phyloP scores from a whole-genome alignment of 2,797 vertebrate genomes.

The Amblyraja radiata region DNA sequence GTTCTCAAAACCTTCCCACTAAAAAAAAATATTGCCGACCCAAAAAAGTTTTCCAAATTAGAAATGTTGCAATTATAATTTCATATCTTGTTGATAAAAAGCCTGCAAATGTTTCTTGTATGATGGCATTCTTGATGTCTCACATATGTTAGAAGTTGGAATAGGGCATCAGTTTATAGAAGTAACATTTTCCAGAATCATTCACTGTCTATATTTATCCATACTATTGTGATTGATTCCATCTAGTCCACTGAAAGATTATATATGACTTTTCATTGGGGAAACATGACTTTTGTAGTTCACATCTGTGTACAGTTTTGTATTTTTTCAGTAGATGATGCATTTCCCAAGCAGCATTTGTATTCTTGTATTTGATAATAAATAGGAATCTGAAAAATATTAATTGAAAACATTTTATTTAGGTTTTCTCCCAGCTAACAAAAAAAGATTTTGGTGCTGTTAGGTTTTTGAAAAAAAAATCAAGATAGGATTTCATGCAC shows the following conservation, averaged over 20 bases:
- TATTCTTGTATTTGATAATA: background rate
- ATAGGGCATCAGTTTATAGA: background rate
- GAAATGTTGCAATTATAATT: too few species aligned
- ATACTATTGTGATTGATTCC: background rate
- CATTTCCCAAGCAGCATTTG: background rate
- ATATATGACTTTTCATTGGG: background rate
- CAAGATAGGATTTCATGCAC: background rate
- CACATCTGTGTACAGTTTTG: background rate
- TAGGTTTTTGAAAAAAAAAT: background rate
- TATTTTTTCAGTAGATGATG: background rate
- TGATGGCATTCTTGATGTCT: background rate
- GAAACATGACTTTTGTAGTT: background rate
- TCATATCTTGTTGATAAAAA: too few species aligned
- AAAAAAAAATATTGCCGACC: too few species aligned
- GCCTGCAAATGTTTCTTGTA: too few species aligned
- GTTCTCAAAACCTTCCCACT: too few species aligned
- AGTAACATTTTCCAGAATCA: background rate
- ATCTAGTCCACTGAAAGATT: background rate
- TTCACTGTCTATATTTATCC: background rate
- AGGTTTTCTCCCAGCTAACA: background rate
- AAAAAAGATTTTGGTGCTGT: background rate
- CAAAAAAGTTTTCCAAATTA: too few species aligned
- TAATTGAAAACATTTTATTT: background rate
- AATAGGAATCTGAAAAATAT: background rate
- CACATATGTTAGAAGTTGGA: background rate